Conservation (phyloP, 2,113 vertebrate genomes). For the Neotoma lepida region DNA sequence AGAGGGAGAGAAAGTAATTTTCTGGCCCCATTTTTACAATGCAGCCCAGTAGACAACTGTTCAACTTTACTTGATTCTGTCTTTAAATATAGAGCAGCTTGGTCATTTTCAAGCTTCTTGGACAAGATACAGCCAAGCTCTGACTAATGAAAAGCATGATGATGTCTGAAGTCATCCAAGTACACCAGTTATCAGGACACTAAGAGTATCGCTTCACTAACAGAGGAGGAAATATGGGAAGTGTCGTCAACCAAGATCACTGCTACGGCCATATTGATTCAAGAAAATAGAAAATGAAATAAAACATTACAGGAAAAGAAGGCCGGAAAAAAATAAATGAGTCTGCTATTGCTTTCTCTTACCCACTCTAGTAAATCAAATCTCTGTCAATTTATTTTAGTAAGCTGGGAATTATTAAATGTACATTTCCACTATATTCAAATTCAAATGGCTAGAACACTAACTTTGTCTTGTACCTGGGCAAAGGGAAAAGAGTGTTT, state of each 20-base stretch:
- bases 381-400: conserved; percentile 10
- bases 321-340: background rate
- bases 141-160: background rate
- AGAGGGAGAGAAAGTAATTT: conserved; percentile 42
- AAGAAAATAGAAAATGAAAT: conserved; percentile 56
- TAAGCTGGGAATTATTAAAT: background rate
- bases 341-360: background rate
- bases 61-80: conserved; percentile 31
- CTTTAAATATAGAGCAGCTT: conserved; percentile 11
- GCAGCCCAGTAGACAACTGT: conserved; percentile 45
- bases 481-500: background rate
- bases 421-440: conserved; percentile 20
- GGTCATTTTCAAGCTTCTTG: conserved; percentile 46
- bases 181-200: background rate
- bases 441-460: conserved; percentile 22
- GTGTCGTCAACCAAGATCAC: background rate
- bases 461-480: background rate
- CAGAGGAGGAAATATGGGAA: background rate
- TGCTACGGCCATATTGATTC: background rate
- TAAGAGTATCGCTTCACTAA: conserved; percentile 27
- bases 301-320: conserved; percentile 38
- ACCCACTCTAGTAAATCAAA: background rate
- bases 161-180: background rate
- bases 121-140: conserved; percentile 5
- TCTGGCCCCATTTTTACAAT: conserved; percentile 60